Evolutionary conservation across 1,140 invertebrate species (phyloP).

Genomic region (Monomorium pharaonis): DNA sequence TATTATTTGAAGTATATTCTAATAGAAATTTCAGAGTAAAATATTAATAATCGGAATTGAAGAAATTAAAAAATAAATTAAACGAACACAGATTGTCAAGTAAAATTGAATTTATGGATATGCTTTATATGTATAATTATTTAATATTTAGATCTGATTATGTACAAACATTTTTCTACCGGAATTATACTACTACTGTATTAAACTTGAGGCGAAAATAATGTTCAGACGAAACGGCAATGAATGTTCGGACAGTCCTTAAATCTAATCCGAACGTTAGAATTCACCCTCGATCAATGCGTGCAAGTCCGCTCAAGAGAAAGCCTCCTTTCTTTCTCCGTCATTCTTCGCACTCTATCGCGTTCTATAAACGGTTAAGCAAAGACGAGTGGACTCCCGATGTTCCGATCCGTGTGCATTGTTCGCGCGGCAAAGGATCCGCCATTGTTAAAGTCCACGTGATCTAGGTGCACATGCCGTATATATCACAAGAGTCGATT

Average conservation of each 20-base stretch:
- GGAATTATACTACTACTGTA: too few relatives aligned
- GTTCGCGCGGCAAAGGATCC: not conserved
- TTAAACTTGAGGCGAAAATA: not conserved
- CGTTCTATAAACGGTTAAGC: slow-evolving; percentile 2
- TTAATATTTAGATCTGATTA: too few relatives aligned
- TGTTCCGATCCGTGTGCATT: slow-evolving; percentile 7
- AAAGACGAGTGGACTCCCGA: not conserved
- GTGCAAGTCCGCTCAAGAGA: not conserved
- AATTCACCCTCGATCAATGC: not conserved
- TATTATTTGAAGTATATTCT: not conserved
- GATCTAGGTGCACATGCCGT: slow-evolving; percentile 4
- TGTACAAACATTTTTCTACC: too few relatives aligned
- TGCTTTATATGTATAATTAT: too few relatives aligned
- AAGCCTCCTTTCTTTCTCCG: not conserved
- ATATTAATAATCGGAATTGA: not conserved
- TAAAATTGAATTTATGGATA: too few relatives aligned
- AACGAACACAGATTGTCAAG: too few relatives aligned
- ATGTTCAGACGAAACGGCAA: not conserved
- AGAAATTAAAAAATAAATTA: too few relatives aligned
- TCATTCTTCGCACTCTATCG: slow-evolving; percentile 15
- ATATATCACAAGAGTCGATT: not conserved
- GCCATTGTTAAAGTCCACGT: not conserved
- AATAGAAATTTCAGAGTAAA: not conserved
- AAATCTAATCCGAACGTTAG: not conserved
- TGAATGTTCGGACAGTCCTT: not conserved